phyloP scores from a whole-genome alignment of 2,113 vertebrate genomes.

The Emydocephalus ijimae region DNA sequence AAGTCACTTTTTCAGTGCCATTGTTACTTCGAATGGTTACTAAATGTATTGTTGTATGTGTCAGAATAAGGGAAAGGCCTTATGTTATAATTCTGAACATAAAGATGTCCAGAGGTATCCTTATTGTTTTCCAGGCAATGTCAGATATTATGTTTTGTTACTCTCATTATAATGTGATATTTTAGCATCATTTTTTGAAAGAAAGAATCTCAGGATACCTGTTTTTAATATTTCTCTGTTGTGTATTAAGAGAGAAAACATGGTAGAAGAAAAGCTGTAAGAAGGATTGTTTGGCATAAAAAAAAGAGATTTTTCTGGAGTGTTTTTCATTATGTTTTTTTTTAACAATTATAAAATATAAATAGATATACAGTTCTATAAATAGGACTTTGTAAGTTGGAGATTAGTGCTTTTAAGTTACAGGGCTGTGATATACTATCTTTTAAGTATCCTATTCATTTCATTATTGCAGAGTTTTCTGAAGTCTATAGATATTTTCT shows the following conservation, averaged over 20 bases:
- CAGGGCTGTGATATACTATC: constrained; percentile 46
- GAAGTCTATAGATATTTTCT: constrained; percentile 71
- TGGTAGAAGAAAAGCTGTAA: not conserved
- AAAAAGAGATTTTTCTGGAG: not conserved
- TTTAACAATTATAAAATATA: not conserved
- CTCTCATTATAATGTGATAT: not conserved
- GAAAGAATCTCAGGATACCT: not conserved
- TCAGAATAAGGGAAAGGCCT: not conserved
- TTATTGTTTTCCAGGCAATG: not conserved
- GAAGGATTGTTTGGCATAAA: not conserved
- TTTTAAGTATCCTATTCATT: constrained; percentile 61
- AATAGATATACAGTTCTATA: not conserved
- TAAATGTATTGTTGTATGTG: not conserved
- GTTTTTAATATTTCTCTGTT: not conserved
- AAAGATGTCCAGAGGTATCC: not conserved
- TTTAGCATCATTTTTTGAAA: not conserved
- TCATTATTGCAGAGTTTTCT: constrained; percentile 55
- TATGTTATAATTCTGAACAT: not conserved
- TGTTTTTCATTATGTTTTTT: not conserved
- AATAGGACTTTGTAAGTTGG: constrained; percentile 16
- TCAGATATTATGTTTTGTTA: not conserved
- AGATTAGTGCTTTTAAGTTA: constrained; percentile 59
- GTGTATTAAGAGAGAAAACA: not conserved
- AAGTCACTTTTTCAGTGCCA: not conserved
- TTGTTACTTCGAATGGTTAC: not conserved